phyloP scores from a whole-genome alignment of 2,113 vertebrate genomes.

The Bujurquina vittata region DNA sequence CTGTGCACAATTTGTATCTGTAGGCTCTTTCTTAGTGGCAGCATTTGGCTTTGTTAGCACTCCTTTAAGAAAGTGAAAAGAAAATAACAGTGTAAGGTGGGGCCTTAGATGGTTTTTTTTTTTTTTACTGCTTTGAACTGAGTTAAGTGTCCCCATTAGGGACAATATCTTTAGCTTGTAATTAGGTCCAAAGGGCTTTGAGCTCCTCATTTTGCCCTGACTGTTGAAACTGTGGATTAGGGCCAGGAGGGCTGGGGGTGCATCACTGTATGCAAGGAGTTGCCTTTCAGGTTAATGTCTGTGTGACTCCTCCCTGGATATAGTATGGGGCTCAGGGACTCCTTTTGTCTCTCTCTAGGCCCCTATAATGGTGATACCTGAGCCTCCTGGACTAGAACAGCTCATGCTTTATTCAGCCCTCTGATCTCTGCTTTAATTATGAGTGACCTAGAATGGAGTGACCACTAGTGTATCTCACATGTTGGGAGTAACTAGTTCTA shows the following conservation, averaged over 20 bases:
- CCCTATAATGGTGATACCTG: slow-evolving; percentile 61
- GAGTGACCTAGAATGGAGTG: slow-evolving; percentile 45
- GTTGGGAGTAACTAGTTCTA: slow-evolving; percentile 8
- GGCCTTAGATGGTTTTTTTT: background rate
- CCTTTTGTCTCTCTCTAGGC: slow-evolving; percentile 60
- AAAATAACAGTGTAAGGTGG: background rate
- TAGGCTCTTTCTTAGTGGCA: background rate
- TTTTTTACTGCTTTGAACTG: slow-evolving; percentile 25
- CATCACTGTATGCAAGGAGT: slow-evolving; percentile 41
- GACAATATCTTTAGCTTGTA: slow-evolving; percentile 59
- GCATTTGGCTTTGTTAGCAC: slow-evolving; percentile 26
- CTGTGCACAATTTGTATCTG: background rate
- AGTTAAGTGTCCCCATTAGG: slow-evolving; percentile 31
- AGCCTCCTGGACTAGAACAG: slow-evolving; percentile 52
- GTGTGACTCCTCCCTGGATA: slow-evolving; percentile 31
- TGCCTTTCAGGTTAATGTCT: slow-evolving; percentile 59
- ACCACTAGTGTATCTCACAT: slow-evolving; percentile 5
- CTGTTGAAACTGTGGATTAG: slow-evolving; percentile 39
- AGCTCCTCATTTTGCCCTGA: slow-evolving; percentile 29
- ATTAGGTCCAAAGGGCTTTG: slow-evolving; percentile 64
- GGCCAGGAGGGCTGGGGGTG: background rate
- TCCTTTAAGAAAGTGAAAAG: slow-evolving; percentile 22
- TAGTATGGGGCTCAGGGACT: slow-evolving; percentile 51
- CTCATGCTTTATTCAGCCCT: slow-evolving; percentile 76
- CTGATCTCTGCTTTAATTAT: slow-evolving; percentile 76